phyloP scores from a whole-genome alignment of 2,888 invertebrate genomes.

The Oasisia sp. region DNA sequence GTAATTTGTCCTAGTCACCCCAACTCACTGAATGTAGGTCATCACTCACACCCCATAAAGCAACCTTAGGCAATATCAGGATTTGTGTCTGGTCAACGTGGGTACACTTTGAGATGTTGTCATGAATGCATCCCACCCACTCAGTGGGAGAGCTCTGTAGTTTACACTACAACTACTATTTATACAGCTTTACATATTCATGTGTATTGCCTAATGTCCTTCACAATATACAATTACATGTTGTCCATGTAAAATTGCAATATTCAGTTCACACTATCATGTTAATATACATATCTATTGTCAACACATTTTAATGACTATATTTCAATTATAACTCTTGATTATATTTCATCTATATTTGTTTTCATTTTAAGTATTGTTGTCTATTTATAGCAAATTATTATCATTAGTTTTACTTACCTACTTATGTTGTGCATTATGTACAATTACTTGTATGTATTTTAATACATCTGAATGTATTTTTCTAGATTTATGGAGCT shows the following conservation, averaged over 20 bases:
- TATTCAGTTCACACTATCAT: background rate
- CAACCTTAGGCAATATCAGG: background rate
- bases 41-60: background rate
- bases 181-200: background rate
- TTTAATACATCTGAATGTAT: too few species aligned
- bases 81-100: background rate
- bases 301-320: too few species aligned
- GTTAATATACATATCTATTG: background rate
- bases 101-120: background rate
- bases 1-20: constrained; percentile 10
- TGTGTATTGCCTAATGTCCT: too few species aligned
- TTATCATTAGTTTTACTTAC: too few species aligned
- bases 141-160: background rate
- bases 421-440: too few species aligned
- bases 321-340: too few species aligned
- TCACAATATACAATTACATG: background rate
- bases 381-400: too few species aligned
- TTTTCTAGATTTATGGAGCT: too few species aligned
- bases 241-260: background rate
- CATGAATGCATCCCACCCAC: background rate
- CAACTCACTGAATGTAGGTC: background rate
- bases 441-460: too few species aligned
- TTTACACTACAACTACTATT: background rate
- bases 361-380: too few species aligned
- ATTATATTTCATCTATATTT: too few species aligned